Base-by-base conservation (phyloP, 1,140 invertebrate genomes). In the Campoletis sonorensis region DNA sequence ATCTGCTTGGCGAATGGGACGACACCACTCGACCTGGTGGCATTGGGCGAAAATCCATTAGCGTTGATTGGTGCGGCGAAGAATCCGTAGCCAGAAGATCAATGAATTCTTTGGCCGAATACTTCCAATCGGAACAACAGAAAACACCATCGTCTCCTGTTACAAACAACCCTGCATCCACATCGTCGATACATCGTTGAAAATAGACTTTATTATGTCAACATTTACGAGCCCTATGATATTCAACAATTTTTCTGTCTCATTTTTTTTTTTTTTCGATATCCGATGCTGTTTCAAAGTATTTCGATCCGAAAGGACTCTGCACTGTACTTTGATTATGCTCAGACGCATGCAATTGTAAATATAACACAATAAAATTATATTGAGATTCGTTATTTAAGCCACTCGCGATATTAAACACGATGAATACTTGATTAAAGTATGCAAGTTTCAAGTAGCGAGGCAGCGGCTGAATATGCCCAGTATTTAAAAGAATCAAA, bases 1-100 rank as follows among this genome's bases (percentile, higher is more conserved):
- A 95, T 89, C 89, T 96, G 61, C 87, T 96, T 45, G 95, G 95
- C 79, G 95, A 96, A 88, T 96, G 95, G 94, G 95, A 95, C 16
- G 85, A 85, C 18, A 87, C 85, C 0, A 86, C 80, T 64, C 79
- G 80, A 2, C 72, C 81, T 0, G 33, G 58, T 2, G 82, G 83
- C 0, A 77, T 86, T 0, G 87, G 89, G 1, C 87, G 91, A 4
- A 92, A 92, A 54, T 90, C 90, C 0, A 85, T 92, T 11, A 92
- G 92, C 58, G 82, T 91, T 23, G 90, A 92, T 45, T 92, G 91
- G 91, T 88, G 88, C 26, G 87, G 87, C 0, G 90, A 90, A 67
- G 89, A 92, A 49, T 89, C 86, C 0, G 86, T 92, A 7, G 90
- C 88, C 0, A 89, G 92, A 68, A 89, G 85, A 54, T 92, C 92